phyloP scores from a whole-genome alignment of 2,113 vertebrate genomes.

The Varanus salvator region DNA sequence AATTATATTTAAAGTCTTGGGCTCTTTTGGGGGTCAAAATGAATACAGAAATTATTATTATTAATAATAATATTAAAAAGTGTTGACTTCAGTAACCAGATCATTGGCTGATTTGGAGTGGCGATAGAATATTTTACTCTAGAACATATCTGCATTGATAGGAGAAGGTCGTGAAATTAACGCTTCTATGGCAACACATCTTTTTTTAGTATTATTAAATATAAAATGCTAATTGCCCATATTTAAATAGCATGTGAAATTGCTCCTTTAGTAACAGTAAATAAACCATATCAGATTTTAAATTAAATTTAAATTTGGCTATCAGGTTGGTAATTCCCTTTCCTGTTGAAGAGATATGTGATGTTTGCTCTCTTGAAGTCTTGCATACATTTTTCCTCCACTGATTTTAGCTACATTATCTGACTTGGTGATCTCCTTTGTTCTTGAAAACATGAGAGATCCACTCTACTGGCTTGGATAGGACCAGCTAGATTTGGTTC shows the following conservation, averaged over 20 bases:
- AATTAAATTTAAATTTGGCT: conserved; percentile 40
- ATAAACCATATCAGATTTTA: conserved; percentile 52
- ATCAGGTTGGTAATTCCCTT: not conserved
- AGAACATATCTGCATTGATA: conserved; percentile 54
- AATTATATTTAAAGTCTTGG: not conserved
- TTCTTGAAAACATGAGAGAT: not conserved
- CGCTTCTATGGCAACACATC: conserved; percentile 69
- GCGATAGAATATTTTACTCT: conserved; percentile 13
- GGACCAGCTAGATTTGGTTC: not conserved
- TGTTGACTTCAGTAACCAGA: not conserved
- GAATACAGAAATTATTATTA: no score
- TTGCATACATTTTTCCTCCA: not conserved
- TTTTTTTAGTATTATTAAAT: conserved; percentile 53
- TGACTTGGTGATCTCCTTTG: not conserved
- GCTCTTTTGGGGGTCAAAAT: not conserved
- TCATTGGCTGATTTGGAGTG: not conserved
- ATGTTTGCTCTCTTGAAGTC: not conserved
- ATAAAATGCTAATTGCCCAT: conserved; percentile 37
- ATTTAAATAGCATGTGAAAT: not conserved
- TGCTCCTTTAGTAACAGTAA: conserved; percentile 54
- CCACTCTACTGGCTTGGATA: no score
- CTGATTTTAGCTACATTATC: not conserved
- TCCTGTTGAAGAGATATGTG: not conserved
- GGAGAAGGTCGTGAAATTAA: conserved; percentile 51
- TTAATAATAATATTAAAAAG: not conserved